A percentile compares a stretch with the other conserved stretches of the same genome.
These are phyloP conservation scores for Ochotona princeps DNA, from an alignment of 2,113 vertebrate species.

Conservation along the genomic window DNA sequence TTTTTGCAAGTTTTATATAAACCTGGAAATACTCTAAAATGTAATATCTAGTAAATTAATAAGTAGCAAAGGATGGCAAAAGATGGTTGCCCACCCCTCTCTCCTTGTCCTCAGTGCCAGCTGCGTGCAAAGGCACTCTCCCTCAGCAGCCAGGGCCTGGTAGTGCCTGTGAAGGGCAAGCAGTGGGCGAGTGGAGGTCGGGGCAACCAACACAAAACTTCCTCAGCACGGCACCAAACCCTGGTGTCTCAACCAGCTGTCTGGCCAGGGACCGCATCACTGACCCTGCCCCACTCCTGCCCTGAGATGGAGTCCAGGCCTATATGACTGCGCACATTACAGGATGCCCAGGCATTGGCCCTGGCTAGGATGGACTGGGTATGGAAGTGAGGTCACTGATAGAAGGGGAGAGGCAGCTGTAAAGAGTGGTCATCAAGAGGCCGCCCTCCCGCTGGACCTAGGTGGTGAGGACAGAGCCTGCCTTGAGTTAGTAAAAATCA, in stretches of 20 bases:
- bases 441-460: too few relatives aligned
- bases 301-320: not conserved
- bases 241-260: not conserved
- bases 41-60: not conserved
- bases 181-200: not conserved
- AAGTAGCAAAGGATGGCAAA: not conserved
- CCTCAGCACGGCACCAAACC: not conserved
- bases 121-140: not conserved
- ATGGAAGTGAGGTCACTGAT: not conserved
- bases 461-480: not conserved
- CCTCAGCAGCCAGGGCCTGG: not conserved
- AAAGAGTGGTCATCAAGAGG: not conserved
- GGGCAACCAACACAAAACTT: not conserved
- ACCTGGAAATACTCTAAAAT: not conserved
- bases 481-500: not conserved
- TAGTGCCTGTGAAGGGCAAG: too few relatives aligned
- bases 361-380: too few relatives aligned
- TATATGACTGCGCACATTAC: not conserved
- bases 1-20: not conserved
- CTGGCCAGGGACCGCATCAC: not conserved
- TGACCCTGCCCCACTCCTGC: not conserved
- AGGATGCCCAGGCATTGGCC: not conserved
- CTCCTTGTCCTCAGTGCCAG: not conserved
- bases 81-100: not conserved
- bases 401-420: not conserved